Conservation (phyloP, 2,888 invertebrate species). For the Xylota sylvarum region DNA sequence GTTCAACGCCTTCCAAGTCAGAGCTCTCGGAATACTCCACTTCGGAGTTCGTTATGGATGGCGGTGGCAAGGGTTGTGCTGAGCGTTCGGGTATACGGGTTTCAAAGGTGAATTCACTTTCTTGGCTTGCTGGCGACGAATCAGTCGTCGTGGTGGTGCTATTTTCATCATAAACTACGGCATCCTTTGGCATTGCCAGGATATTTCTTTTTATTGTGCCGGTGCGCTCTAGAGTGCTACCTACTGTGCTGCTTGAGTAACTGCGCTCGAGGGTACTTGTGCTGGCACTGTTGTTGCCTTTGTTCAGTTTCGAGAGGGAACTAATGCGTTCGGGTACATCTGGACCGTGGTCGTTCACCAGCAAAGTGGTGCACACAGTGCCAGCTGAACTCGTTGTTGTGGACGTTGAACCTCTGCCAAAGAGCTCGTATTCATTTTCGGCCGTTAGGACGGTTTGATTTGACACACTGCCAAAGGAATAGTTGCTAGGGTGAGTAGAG, state of each 20-base stretch:
- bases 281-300: conserved; percentile 86
- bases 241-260: conserved; percentile 84
- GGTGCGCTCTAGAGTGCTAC: conserved; percentile 84
- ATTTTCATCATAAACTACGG: conserved; percentile 83
- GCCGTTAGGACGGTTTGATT: conserved; percentile 90
- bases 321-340: conserved; percentile 94
- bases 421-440: conserved; percentile 95
- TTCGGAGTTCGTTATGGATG: conserved; percentile 84
- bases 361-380: conserved; percentile 93
- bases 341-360: conserved; percentile 90
- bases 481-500: conserved; percentile 87
- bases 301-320: conserved; percentile 88
- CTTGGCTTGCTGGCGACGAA: conserved; percentile 79
- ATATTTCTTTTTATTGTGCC: conserved; percentile 85
- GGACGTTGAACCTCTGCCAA: conserved; percentile 95
- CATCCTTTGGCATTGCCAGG: conserved; percentile 85
- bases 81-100: conserved; percentile 79
- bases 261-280: conserved; percentile 87
- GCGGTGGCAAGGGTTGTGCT: conserved; percentile 79
- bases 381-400: conserved; percentile 96
- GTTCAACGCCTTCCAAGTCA: conserved; percentile 94
- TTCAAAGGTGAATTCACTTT: conserved; percentile 83
- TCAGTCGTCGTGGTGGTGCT: conserved; percentile 46
- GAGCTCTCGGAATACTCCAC: conserved; percentile 95
- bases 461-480: conserved; percentile 89